Percentiles rank a stretch among this genome's conserved stretches.
phyloP scores from a whole-genome alignment of 2,888 invertebrate genomes.

The Synergus laeviventris region DNA sequence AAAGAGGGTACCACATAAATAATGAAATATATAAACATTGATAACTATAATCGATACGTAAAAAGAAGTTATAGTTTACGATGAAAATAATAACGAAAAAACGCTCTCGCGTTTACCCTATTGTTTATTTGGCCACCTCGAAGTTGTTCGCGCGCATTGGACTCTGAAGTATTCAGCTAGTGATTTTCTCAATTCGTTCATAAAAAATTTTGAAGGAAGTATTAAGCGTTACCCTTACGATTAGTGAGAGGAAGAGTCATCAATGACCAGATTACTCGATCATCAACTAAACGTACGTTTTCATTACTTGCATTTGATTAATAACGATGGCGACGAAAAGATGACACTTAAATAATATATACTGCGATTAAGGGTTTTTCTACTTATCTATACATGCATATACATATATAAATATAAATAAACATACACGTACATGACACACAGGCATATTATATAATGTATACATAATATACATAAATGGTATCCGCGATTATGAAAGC shows the following conservation, averaged over 20 bases:
- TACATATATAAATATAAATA: slow-evolving; percentile 60
- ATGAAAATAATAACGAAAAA: slow-evolving; percentile 39
- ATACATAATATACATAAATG: slow-evolving; percentile 50
- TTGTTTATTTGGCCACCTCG: slow-evolving; percentile 38
- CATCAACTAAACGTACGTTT: slow-evolving; percentile 58
- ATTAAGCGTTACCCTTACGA: slow-evolving; percentile 54
- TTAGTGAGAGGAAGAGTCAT: slow-evolving; percentile 59
- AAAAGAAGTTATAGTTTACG: slow-evolving; percentile 32
- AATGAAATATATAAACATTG: slow-evolving; percentile 24
- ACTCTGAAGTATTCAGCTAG: slow-evolving; percentile 49
- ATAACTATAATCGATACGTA: slow-evolving; percentile 39
- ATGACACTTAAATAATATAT: slow-evolving; percentile 43
- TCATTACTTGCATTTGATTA: slow-evolving; percentile 64
- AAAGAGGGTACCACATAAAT: background rate
- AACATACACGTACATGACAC: slow-evolving; percentile 49
- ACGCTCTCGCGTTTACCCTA: slow-evolving; percentile 27
- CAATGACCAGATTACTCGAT: slow-evolving; percentile 49
- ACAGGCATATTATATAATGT: slow-evolving; percentile 40
- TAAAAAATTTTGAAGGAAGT: slow-evolving; percentile 47
- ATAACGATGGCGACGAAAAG: slow-evolving; percentile 48
- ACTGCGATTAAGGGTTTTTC: slow-evolving; percentile 61
- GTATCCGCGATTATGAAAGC: slow-evolving; percentile 59
- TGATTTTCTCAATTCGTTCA: slow-evolving; percentile 51
- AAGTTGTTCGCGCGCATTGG: slow-evolving; percentile 43
- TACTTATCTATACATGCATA: slow-evolving; percentile 64